These are phyloP conservation scores for Pandemis heparana DNA, from an alignment of 2,888 invertebrate genomes.

Conservation along the genomic window DNA sequence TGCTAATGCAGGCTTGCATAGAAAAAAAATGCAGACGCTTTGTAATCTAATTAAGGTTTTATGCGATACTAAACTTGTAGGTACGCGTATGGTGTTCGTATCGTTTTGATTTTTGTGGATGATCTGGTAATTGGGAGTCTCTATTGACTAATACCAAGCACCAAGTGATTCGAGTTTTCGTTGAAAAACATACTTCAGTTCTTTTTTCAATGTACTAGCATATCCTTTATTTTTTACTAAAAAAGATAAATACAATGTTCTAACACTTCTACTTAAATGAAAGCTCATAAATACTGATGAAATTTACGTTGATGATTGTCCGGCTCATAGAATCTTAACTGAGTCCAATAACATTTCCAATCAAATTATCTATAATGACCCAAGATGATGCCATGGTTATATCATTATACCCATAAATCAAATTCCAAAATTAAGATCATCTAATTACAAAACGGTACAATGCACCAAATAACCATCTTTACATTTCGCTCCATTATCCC, in stretches of 20 bases:
- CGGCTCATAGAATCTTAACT: too few species aligned
- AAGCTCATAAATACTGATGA: too few species aligned
- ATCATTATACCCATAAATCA: constrained; percentile 30
- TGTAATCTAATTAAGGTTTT: constrained; percentile 64
- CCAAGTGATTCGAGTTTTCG: too few species aligned
- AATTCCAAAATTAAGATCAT: constrained; percentile 52
- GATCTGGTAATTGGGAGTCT: neutral
- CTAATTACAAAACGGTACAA: constrained; percentile 70
- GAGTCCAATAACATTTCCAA: too few species aligned
- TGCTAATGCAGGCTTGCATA: constrained; percentile 76
- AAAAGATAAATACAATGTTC: too few species aligned
- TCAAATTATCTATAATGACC: too few species aligned
- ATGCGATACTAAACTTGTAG: constrained; percentile 51
- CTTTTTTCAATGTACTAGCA: too few species aligned
- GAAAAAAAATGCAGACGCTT: constrained; percentile 66
- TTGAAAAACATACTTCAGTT: too few species aligned
- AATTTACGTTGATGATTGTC: neutral
- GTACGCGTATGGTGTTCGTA: neutral
- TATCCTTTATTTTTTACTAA: too few species aligned
- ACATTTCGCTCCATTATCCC: constrained; percentile 65
- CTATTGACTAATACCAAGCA: neutral
- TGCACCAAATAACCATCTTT: constrained; percentile 64
- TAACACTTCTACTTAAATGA: too few species aligned
- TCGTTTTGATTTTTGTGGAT: neutral
- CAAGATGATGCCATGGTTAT: too few species aligned